phyloP scores from a whole-genome alignment of 2,888 invertebrate species.

The Dendrolimus pini region DNA sequence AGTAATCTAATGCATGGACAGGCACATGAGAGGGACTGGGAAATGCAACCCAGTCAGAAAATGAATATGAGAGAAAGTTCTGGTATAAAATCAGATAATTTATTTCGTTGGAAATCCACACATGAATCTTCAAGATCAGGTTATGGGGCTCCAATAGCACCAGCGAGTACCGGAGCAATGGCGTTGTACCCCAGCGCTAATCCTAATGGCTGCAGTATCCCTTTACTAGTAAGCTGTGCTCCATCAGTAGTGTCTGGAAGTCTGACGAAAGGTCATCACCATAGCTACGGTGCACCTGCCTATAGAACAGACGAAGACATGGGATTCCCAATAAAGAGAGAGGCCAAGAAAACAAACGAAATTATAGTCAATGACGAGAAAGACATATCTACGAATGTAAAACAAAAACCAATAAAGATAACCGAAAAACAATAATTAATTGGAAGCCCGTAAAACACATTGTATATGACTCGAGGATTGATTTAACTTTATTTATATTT shows the following conservation, averaged over 20 bases:
- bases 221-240: slow-evolving; percentile 59
- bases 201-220: slow-evolving; percentile 55
- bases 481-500: too few relatives aligned
- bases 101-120: slow-evolving; percentile 36
- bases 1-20: background rate
- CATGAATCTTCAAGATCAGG: slow-evolving; percentile 35
- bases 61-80: slow-evolving; percentile 37
- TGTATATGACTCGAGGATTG: too few relatives aligned
- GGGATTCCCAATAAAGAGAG: slow-evolving; percentile 47
- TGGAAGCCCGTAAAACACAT: too few relatives aligned
- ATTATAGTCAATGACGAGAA: slow-evolving; percentile 12
- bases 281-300: slow-evolving; percentile 33
- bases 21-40: slow-evolving; percentile 26
- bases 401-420: slow-evolving; percentile 13
- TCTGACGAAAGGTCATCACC: slow-evolving; percentile 40
- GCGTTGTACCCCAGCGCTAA: slow-evolving; percentile 58
- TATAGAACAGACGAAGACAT: slow-evolving; percentile 49
- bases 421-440: background rate
- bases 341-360: slow-evolving; percentile 30
- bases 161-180: slow-evolving; percentile 14
- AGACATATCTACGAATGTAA: slow-evolving; percentile 15
- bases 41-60: slow-evolving; percentile 27
- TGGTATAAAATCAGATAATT: slow-evolving; percentile 25
- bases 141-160: slow-evolving; percentile 29
- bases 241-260: slow-evolving; percentile 57